Base-by-base conservation (phyloP, 1,140 invertebrate species). In the Saccostrea glomerata region DNA sequence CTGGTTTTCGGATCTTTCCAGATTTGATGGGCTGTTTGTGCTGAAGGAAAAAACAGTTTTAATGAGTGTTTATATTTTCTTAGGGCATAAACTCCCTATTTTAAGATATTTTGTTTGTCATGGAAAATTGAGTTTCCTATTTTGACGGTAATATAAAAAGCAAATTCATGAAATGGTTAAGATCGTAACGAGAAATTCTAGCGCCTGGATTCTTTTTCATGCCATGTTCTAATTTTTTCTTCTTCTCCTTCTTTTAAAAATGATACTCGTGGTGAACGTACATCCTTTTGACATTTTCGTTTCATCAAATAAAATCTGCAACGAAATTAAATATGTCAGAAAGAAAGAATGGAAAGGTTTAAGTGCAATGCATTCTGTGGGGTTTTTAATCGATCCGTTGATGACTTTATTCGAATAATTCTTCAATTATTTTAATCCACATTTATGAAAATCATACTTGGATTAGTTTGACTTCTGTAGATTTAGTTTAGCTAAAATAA, bases 11-110 rank as follows among this genome's bases (percentile, higher is more conserved):
- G 82, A 77, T 77, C 70, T 77, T 77, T 36, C 70, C 70, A 2
- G 70, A 77, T 6, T 77, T 77, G 70, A 77, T 77, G 70, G 15
- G 70, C 25, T 77, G 25, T 77, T 77, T 77, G 70, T 25, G 30
- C 23, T 30, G 70, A 66, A n/a, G 60, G 23, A 23, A 66, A 36
- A 66, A 66, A 66, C 60, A 66, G 60, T 66, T 77, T 77, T 77
- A 77, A 77, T 77, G 70, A 77, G 70, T 77, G 70, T 77, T 77
- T 77, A 77, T 77, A 25, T 77, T 77, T 77, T 77, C 25, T 77
- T 25, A 77, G 70, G 23, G 25, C 25, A 15, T 77, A 77, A 77
- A 77, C 13, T 25, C 23, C 70, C 23, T 77, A 77, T 36, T 77
- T 36, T 30, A 12, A 77, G 23, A 36, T 77, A 12, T 77, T 77